phyloP scores from a whole-genome alignment of 1,140 invertebrate species.

The Cyphomyrmex costatus region DNA sequence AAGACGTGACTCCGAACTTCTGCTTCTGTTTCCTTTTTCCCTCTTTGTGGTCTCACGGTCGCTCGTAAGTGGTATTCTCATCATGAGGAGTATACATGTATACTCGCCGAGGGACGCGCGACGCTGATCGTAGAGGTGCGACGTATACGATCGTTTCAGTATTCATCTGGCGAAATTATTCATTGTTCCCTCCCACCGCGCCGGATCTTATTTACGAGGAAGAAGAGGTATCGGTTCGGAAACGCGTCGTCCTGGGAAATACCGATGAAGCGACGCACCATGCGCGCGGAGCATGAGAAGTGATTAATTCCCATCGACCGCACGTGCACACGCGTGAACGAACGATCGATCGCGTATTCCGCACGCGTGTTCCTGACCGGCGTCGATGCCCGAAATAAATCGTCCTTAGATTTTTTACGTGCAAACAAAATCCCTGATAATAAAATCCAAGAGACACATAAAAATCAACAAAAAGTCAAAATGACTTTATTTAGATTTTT shows the following conservation, averaged over 20 bases:
- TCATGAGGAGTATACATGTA: background rate
- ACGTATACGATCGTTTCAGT: constrained; percentile 64
- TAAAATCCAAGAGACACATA: background rate
- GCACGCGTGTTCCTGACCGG: background rate
- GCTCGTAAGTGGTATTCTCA: constrained; percentile 15
- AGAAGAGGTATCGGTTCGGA: constrained; percentile 61
- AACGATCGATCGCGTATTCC: constrained; percentile 50
- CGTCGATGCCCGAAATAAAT: constrained; percentile 41
- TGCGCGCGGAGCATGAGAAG: constrained; percentile 58
- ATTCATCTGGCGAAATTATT: constrained; percentile 80
- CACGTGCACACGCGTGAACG: constrained; percentile 46
- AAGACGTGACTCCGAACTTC: background rate
- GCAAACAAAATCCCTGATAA: background rate
- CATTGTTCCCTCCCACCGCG: constrained; percentile 57
- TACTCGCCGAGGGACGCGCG: background rate
- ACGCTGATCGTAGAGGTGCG: background rate
- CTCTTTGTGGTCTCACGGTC: background rate
- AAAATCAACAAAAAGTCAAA: no score
- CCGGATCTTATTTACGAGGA: constrained; percentile 54
- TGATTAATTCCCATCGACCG: constrained; percentile 58
- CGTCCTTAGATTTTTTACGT: background rate
- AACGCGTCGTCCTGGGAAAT: constrained; percentile 73
- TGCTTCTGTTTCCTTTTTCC: background rate
- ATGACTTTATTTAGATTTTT: no score
- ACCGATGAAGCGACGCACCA: constrained; percentile 43